These are phyloP conservation scores for Vireo griseus DNA, from an alignment of 2,797 vertebrate species.

Conservation along the genomic window DNA sequence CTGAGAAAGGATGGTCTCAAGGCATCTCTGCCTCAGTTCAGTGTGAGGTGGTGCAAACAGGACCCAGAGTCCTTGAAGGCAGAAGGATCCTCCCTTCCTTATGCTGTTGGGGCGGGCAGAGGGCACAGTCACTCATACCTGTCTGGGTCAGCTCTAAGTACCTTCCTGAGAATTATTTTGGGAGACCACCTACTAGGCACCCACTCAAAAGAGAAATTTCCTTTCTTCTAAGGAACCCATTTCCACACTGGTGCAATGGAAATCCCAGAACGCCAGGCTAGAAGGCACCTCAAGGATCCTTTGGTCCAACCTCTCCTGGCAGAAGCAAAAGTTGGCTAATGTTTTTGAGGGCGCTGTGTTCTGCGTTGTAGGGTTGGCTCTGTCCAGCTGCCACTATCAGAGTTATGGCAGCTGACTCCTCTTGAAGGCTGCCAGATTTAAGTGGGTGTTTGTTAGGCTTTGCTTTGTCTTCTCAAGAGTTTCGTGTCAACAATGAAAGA, in stretches of 20 bases:
- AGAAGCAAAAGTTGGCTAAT: not conserved
- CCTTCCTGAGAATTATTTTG: not conserved
- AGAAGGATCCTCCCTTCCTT: not conserved
- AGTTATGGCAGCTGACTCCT: not conserved
- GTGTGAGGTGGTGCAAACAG: not conserved
- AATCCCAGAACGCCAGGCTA: not conserved
- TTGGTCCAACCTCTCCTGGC: not conserved
- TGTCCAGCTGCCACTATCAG: not conserved
- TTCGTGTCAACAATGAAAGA: not conserved
- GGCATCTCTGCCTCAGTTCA: not conserved
- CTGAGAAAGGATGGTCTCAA: not conserved
- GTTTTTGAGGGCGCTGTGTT: not conserved
- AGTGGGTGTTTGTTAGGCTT: not conserved
- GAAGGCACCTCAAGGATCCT: not conserved
- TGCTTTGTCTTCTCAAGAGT: not conserved
- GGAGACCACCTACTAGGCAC: not conserved
- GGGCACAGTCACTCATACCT: not conserved
- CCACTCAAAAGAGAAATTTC: not conserved
- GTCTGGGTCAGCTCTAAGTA: not conserved
- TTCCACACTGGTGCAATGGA: not conserved
- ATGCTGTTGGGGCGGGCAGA: not conserved
- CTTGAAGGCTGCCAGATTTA: not conserved
- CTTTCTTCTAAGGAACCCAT: not conserved
- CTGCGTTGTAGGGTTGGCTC: rapidly evolving
- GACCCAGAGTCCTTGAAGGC: not conserved